Percentiles rank a stretch among this genome's conserved stretches.
Conservation (phyloP, 1,140 invertebrate species). For the Ruditapes philippinarum region DNA sequence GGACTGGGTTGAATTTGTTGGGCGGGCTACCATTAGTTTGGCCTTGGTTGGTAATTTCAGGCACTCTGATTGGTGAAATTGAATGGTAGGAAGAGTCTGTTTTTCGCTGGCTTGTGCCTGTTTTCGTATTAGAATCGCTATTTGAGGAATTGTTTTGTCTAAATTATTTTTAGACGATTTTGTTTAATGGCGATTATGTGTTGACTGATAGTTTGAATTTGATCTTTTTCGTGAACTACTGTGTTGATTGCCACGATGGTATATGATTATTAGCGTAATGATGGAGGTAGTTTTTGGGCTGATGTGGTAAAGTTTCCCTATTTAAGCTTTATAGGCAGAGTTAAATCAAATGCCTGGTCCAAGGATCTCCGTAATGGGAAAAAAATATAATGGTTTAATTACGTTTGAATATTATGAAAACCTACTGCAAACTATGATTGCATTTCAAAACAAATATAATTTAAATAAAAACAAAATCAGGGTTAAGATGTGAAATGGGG, state of each 20-base stretch:
- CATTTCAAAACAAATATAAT: too few relatives aligned
- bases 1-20: not conserved
- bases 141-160: not conserved
- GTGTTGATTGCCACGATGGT: not conserved
- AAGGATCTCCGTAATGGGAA: conserved; percentile 78
- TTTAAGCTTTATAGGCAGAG: conserved; percentile 80
- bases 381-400: not conserved
- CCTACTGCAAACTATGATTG: too few relatives aligned
- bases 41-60: conserved; percentile 34
- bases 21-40: conserved; percentile 38
- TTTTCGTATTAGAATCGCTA: not conserved
- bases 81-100: not conserved
- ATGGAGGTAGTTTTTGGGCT: not conserved
- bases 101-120: not conserved
- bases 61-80: conserved; percentile 52
- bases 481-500: too few relatives aligned
- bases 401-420: too few relatives aligned
- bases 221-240: not conserved
- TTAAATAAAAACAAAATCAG: too few relatives aligned
- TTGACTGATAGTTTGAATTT: not conserved
- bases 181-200: not conserved
- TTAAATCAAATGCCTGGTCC: conserved; percentile 81
- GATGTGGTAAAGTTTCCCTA: conserved; percentile 79
- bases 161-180: not conserved
- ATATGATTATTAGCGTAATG: conserved; percentile 37